Conservation (phyloP, 1,140 invertebrate species). For the Ceratitis capitata region DNA sequence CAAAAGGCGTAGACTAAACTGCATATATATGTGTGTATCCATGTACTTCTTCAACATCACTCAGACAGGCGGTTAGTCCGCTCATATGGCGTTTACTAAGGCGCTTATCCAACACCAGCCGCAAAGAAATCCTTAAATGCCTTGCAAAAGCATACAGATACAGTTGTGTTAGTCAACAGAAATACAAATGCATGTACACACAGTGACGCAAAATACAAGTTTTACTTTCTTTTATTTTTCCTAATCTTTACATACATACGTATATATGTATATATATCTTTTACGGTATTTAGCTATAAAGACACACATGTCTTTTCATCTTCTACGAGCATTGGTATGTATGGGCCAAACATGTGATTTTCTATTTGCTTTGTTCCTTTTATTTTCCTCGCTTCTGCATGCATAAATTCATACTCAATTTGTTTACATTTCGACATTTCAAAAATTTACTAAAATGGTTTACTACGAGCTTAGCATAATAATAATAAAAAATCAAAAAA, state of each 20-base stretch:
- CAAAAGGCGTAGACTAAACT: too few relatives aligned
- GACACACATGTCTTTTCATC: too few relatives aligned
- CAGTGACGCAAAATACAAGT: too few relatives aligned
- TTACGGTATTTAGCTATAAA: too few relatives aligned
- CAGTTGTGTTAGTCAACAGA: too few relatives aligned
- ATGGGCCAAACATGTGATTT: not conserved
- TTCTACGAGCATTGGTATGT: not conserved
- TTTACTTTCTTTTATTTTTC: too few relatives aligned
- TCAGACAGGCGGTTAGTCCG: not conserved
- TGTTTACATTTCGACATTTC: constrained; percentile 63
- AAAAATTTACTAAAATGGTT: constrained; percentile 49
- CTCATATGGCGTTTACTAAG: not conserved
- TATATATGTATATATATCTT: too few relatives aligned
- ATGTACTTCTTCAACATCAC: not conserved
- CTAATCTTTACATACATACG: too few relatives aligned
- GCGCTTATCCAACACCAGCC: not conserved
- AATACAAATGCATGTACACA: not conserved
- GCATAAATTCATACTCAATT: constrained; percentile 61
- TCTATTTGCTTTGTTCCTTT: constrained; percentile 11
- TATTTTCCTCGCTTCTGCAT: too few relatives aligned
- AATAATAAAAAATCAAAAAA: constrained; percentile 48
- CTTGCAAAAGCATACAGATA: not conserved
- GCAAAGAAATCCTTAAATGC: not conserved
- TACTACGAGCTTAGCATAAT: constrained; percentile 57
- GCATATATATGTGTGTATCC: too few relatives aligned